A percentile compares a stretch with the other conserved stretches of the same genome.
Conservation (phyloP, 2,888 invertebrate species). For the Euproctis similis region DNA sequence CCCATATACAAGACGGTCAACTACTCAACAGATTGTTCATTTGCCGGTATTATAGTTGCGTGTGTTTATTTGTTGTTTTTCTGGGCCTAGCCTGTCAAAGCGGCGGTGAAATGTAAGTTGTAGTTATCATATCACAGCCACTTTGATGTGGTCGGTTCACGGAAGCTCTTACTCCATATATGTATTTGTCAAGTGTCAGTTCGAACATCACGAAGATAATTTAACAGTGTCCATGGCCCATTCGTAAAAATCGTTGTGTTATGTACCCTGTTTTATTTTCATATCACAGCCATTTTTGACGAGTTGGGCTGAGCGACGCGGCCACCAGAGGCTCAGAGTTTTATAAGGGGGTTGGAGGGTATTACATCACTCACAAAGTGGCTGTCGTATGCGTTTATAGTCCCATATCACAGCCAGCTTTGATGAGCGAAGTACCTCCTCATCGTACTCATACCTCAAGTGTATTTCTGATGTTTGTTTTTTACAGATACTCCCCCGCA, state of each 20-base stretch:
- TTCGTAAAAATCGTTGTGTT: conserved; percentile 89
- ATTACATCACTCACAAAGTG: conserved; percentile 89
- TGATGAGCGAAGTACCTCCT: conserved; percentile 85
- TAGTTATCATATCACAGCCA: conserved; percentile 96
- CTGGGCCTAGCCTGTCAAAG: conserved; percentile 86
- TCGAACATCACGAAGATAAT: conserved; percentile 4
- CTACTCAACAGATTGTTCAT: neutral
- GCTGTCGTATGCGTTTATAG: conserved; percentile 84
- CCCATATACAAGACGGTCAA: no score
- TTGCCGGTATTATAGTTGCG: neutral
- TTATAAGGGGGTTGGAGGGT: conserved; percentile 3
- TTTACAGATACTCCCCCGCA: neutral
- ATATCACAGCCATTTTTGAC: conserved; percentile 98
- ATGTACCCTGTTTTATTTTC: conserved; percentile 68
- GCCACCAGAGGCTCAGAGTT: conserved; percentile 12
- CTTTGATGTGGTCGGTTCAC: conserved; percentile 92
- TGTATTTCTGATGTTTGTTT: conserved; percentile 1
- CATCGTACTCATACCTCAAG: conserved; percentile 1
- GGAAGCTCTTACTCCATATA: conserved; percentile 34
- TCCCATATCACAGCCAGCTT: conserved; percentile 98
- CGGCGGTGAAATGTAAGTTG: conserved; percentile 86
- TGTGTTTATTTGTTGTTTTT: conserved; percentile 26
- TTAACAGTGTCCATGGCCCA: conserved; percentile 50
- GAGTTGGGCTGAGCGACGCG: conserved; percentile 82
- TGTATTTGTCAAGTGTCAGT: no score